Conservation (phyloP, 2,113 vertebrate species). For the Hepsetus odoe region DNA sequence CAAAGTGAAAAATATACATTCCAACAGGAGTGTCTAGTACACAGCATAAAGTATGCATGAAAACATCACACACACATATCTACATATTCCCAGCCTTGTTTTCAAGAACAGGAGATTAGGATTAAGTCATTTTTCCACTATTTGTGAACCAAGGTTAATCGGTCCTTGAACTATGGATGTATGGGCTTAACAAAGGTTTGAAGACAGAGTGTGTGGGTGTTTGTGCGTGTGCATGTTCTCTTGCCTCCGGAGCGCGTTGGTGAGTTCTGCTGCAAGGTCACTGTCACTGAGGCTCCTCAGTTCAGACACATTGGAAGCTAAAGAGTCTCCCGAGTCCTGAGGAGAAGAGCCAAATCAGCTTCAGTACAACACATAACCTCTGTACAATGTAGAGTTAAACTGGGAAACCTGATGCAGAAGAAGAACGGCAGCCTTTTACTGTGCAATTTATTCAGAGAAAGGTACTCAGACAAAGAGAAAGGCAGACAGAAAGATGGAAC, state of each 20-base stretch:
- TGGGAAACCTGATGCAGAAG: background rate
- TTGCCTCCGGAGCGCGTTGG: conserved; percentile 80
- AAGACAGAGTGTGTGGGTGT: background rate
- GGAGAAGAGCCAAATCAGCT: conserved; percentile 15
- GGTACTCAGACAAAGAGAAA: no score
- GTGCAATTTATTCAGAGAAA: no score
- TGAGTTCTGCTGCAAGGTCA: conserved; percentile 81
- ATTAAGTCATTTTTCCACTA: no score
- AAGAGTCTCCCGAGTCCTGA: conserved; percentile 79
- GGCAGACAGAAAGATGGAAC: no score
- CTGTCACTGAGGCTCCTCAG: conserved; percentile 76
- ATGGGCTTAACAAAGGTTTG: background rate
- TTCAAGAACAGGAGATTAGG: no score
- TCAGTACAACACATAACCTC: background rate
- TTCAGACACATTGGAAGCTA: conserved; percentile 72
- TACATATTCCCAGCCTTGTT: no score
- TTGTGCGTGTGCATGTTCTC: conserved; percentile 32
- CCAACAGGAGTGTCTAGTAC: no score
- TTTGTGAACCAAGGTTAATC: no score
- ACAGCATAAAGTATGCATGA: no score
- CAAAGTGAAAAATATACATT: no score
- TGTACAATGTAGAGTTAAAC: background rate
- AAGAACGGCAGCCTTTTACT: no score
- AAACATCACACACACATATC: no score
- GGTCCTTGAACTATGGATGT: background rate